Base-by-base conservation (phyloP, 2,113 vertebrate species). In the Emydura subglobosa region DNA sequence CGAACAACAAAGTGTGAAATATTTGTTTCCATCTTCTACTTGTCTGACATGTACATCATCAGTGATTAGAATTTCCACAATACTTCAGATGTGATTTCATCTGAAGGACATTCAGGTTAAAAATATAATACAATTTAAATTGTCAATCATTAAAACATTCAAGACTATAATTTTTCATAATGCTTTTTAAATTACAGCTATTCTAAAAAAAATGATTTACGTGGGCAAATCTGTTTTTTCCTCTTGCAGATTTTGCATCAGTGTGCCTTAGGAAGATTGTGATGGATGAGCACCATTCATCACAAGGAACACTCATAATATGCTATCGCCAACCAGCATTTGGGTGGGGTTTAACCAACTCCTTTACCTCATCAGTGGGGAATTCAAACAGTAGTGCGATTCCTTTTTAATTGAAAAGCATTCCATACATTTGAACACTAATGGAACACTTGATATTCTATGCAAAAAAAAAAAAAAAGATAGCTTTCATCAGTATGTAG, bases 231-330 rank as follows among this genome's bases (percentile, higher is more conserved):
- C 81, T 81, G 6, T 1, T 54, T 96, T 88, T 89, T 83, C 83
- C 79, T 85, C 50, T 87, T 68, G 90, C 74, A 93, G 93, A 92
- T 95, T 96, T 95, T 72, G n/a, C n/a, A 39, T 93, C 82, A 85
- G 74, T 10, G 78, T 87, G n/a, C n/a, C 65, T 39, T 39, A 90
- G 83, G 95, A 93, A 96, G 93, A 82, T 68, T 51, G 68, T 95
- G 94, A 95, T 83, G 85, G 93, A 94, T 96, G 79, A 95, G 74
- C 87, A 94, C 24, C 79, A 88, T 93, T 90, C 92, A 94, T 85
- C 87, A 93, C 47, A 22, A 92, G 79, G 95, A 96, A 96, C 25
- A 96, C 95, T 86, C 91, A 94, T 95, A 97, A 95, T 79, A 97
- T 95, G 95, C 94, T 89, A 87, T 96, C 96, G 95, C 85, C 95